These are phyloP conservation scores for Cisticola juncidis DNA, from an alignment of 2,113 vertebrate species.

Conservation along the genomic window DNA sequence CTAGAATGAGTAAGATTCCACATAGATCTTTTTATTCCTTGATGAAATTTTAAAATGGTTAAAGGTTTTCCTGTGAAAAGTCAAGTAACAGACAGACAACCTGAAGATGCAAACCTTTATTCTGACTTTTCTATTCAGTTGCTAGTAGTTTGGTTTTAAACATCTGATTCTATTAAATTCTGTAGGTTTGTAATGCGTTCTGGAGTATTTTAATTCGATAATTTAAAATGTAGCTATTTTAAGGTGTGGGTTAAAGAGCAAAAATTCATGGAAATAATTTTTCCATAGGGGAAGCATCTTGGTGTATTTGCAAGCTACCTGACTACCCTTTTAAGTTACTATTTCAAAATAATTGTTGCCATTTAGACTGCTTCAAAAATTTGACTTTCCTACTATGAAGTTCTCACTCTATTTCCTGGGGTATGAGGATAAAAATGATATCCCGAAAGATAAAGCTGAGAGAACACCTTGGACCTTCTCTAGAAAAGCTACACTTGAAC, in stretches of 20 bases:
- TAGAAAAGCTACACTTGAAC: constrained; percentile 90
- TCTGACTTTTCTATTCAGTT: not conserved
- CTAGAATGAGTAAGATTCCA: not conserved
- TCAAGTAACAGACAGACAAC: not conserved
- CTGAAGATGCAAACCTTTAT: not conserved
- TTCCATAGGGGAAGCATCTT: not conserved
- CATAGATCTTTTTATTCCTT: not conserved
- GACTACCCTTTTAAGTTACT: not conserved
- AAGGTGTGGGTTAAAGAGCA: not conserved
- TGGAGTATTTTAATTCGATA: not conserved
- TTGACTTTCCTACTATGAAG: constrained; percentile 93
- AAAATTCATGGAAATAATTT: not conserved
- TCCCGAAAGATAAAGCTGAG: constrained; percentile 84
- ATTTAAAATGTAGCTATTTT: not conserved
- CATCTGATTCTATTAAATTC: not conserved
- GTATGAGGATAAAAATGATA: constrained; percentile 93
- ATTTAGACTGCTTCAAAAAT: constrained; percentile 89
- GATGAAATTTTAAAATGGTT: not conserved
- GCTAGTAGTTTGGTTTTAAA: not conserved
- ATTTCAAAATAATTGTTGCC: constrained; percentile 7
- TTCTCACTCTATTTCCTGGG: constrained; percentile 96
- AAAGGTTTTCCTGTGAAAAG: not conserved
- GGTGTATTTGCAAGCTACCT: not conserved
- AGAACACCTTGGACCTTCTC: constrained; percentile 89
- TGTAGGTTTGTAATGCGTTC: not conserved